Evolutionary conservation across 2,797 vertebrate species (phyloP).

Genomic region (Aplochiton taeniatus): DNA sequence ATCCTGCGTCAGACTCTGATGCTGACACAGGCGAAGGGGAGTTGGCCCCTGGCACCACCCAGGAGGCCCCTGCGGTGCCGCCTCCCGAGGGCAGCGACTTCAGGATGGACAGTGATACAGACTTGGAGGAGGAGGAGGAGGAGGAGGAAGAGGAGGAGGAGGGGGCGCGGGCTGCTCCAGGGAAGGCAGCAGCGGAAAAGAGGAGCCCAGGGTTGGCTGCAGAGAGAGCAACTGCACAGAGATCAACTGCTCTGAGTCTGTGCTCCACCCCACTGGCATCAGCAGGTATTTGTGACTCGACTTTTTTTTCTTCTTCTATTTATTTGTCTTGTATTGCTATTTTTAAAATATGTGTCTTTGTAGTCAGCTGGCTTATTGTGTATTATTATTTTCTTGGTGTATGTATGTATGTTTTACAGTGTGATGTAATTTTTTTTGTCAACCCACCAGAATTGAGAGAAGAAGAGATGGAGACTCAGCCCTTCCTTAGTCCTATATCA

Average conservation of each 20-base stretch:
- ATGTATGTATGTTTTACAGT: too few relatives aligned
- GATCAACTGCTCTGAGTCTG: slow-evolving; percentile 21
- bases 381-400: too few relatives aligned
- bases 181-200: slow-evolving; percentile 4
- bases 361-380: too few relatives aligned
- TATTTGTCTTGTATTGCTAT: too few relatives aligned
- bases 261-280: slow-evolving; percentile 63
- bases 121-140: slow-evolving; percentile 51
- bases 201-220: slow-evolving; percentile 27
- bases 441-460: slow-evolving; percentile 36
- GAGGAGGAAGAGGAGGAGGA: slow-evolving; percentile 50
- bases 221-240: slow-evolving; percentile 21
- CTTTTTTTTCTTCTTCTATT: background rate
- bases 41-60: background rate
- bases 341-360: too few relatives aligned
- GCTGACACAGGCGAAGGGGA: slow-evolving; percentile 46
- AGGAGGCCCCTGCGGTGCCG: background rate
- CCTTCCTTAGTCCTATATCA: slow-evolving; percentile 55
- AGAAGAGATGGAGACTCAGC: slow-evolving; percentile 72
- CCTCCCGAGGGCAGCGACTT: background rate
- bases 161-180: slow-evolving; percentile 22
- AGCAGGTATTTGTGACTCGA: slow-evolving; percentile 49
- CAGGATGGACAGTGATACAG: slow-evolving; percentile 45
- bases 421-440: too few relatives aligned
- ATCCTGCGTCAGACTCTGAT: slow-evolving; percentile 24